These are phyloP conservation scores for Acanthococcus lagerstroemiae DNA, from an alignment of 2,888 invertebrate genomes.

Conservation along the genomic window DNA sequence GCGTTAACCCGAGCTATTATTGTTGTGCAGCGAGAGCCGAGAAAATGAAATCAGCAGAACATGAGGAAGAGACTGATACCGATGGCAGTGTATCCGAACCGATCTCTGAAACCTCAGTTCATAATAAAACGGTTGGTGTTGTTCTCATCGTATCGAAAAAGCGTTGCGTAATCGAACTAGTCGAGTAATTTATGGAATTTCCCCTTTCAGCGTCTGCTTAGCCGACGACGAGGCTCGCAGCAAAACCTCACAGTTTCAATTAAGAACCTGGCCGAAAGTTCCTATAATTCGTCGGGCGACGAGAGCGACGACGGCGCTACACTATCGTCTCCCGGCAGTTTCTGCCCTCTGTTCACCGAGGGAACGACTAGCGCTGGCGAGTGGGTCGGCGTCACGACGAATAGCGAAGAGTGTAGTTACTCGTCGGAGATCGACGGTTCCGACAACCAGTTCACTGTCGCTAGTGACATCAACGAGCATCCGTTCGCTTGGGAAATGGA, in stretches of 20 bases:
- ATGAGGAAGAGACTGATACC: conserved; percentile 30
- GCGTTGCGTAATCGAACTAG: neutral
- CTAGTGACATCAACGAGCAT: conserved; percentile 47
- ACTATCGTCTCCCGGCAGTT: conserved; percentile 35
- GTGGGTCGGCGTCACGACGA: conserved; percentile 79
- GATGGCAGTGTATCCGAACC: conserved; percentile 31
- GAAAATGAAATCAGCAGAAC: no score
- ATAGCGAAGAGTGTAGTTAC: conserved; percentile 77
- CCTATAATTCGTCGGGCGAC: conserved; percentile 38
- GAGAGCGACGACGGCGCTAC: conserved; percentile 35
- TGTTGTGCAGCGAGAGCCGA: no score
- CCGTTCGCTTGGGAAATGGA: conserved; percentile 54
- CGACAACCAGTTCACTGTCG: conserved; percentile 40
- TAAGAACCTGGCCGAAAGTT: conserved; percentile 36
- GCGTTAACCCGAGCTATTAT: no score
- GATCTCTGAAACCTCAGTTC: conserved; percentile 31
- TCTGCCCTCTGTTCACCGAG: conserved; percentile 44
- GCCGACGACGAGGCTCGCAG: conserved; percentile 16
- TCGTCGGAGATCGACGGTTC: conserved; percentile 58
- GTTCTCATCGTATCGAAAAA: no score
- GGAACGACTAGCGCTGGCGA: conserved; percentile 59
- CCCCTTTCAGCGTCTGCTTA: neutral
- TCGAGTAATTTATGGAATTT: neutral
- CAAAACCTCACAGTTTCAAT: conserved; percentile 14
- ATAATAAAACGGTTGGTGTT: conserved; percentile 18